These are phyloP conservation scores for Timema cristinae DNA, from an alignment of 2,888 invertebrate species.

Conservation along the genomic window DNA sequence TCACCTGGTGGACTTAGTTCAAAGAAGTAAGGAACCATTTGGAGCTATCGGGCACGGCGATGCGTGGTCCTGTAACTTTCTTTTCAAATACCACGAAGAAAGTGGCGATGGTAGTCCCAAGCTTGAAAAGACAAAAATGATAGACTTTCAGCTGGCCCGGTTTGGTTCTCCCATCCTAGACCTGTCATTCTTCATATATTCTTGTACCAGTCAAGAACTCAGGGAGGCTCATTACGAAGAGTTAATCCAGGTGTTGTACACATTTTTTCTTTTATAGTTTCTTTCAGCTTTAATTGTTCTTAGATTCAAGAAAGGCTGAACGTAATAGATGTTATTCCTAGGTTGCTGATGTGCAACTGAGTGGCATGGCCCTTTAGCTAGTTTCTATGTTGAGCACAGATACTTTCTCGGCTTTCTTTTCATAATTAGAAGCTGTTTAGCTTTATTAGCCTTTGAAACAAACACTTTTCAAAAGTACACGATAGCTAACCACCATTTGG, in stretches of 20 bases:
- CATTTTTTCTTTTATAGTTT: no score
- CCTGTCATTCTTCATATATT: slow-evolving; percentile 22
- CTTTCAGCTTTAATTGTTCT: no score
- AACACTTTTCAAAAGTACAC: no score
- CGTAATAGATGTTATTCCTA: no score
- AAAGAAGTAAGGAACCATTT: slow-evolving; percentile 37
- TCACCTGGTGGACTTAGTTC: slow-evolving; percentile 48
- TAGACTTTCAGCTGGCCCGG: slow-evolving; percentile 66
- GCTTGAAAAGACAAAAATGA: slow-evolving; percentile 53
- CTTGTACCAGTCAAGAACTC: slow-evolving; percentile 46
- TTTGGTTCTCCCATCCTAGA: slow-evolving; percentile 31
- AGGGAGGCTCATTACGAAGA: slow-evolving; percentile 56
- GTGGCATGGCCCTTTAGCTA: no score
- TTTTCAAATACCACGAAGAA: slow-evolving; percentile 47
- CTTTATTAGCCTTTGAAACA: no score
- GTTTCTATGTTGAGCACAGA: no score
- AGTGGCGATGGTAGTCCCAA: slow-evolving; percentile 33
- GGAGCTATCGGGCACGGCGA: slow-evolving; percentile 67
- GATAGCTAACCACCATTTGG: no score
- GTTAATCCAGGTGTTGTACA: slow-evolving; percentile 47
- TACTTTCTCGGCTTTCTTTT: no score
- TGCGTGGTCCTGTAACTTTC: slow-evolving; percentile 71
- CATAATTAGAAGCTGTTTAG: no score
- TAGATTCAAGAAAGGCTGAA: no score
- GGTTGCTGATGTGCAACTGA: no score